Evolutionary conservation across 1,140 invertebrate genomes (phyloP), one percentile per base, ranked within the genome.

Genomic region (Anastrepha ludens): DNA sequence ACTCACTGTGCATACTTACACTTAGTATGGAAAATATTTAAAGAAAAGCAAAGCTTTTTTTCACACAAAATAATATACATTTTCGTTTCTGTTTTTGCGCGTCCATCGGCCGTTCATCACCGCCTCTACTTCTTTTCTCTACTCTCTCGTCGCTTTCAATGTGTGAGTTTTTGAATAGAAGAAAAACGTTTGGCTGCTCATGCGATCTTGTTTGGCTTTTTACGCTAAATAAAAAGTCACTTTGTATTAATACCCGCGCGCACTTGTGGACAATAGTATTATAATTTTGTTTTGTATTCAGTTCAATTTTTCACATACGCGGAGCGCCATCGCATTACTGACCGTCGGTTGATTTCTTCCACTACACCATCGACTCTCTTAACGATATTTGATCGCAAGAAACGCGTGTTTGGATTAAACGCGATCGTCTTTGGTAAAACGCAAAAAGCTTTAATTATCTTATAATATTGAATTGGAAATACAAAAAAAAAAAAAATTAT

Each of bases 131-230:
- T 47, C 70, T 74, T 74, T 62, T 44, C 44, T 5, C 60, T n/a
- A 74, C 70, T 47, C 67, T 11, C 41, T 4, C 1, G 41, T 3
- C 74, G 47, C 17, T 81, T 5, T 44, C 41, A 8, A 11, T 74
- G 70, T 50, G n/a, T 55, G 47, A 20, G 44, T 55, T 58, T 81
- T 70, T 62, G n/a, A 81, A 70, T 13, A 17, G 13, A 70, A 41
- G 13, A 50, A 55, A 81, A 81, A 2, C 47, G 47, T 47, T 20
- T 81, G 41, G 44, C 29, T 29, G 50, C 20, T 50, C 74, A n/a
- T n/a, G n/a, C 50, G 74, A 81, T 81, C 74, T 81, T 81, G 47
- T 81, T 81, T 81, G 50, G 74, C 74, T 81, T 81, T 81, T 81
- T 58, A 47, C 20, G 74, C 74, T 81, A 81, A 81, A 81, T 29